Base-by-base conservation (phyloP, 1,140 invertebrate genomes). In the Holcopasites calliopsidis region DNA sequence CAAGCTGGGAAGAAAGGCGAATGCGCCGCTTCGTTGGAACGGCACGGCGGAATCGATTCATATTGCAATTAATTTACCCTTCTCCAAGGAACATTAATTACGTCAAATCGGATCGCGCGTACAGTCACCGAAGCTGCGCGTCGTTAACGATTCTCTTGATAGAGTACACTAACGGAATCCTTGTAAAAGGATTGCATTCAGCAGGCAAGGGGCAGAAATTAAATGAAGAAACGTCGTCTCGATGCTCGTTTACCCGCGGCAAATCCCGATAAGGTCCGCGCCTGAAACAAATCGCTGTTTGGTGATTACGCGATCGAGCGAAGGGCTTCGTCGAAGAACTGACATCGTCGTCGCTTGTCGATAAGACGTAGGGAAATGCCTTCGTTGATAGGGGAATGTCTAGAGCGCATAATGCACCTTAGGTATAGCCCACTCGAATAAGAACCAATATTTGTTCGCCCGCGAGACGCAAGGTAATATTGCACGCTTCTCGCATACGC, bases 401-500 rank as follows among this genome's bases (percentile, higher is more conserved):
- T 52, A 60, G 80, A 70, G 69, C 83, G 84, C 77, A 73, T 86
- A 86, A 85, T n/a, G n/a, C n/a, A n/a, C n/a, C n/a, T n/a, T n/a
- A n/a, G 70, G 82, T 85, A 86, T 84, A 85, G 84, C 85, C 82
- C 75, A 80, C 84, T 84, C 85, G 82, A 83, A 86, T 84, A 84
- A 85, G 77, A 85, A 84, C 80, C 85, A 86, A 86, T 86, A 86
- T 86, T 86, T 86, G 80, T 82, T 83, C 80, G 78, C 50, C 75
- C 75, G 82, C 85, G 82, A 84, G 11, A 16, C 84, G 76, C 80
- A 62, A 68, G 80, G 84, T 85, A 84, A 86, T 86, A 80, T 83
- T 74, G 71, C 82, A 80, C 71, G 77, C 70, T 79, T 77, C 75
- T 80, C 76, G 80, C 77, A 80, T 80, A 77, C 74, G 66, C 72